Evolutionary conservation across 2,113 vertebrate species (phyloP).

Genomic region (Caranx melampygus): DNA sequence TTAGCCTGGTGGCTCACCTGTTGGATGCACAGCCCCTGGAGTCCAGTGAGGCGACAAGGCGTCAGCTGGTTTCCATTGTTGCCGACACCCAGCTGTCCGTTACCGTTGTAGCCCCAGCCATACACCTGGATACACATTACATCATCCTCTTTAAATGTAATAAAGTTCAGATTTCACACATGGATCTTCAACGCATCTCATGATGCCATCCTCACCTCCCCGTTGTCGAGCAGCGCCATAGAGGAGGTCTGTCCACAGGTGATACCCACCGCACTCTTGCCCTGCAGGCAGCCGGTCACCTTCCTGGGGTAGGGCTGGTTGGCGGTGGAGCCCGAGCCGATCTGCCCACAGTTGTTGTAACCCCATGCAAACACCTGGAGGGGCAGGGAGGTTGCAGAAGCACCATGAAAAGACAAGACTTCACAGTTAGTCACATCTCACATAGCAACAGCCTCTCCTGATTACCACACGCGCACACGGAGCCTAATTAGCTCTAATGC

Average conservation of each 20-base stretch:
- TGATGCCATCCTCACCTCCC: constrained; percentile 85
- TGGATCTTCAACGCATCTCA: too few relatives aligned
- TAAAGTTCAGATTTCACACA: background rate
- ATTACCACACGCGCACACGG: constrained; percentile 1
- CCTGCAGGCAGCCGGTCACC: constrained; percentile 89
- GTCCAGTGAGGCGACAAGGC: constrained; percentile 84
- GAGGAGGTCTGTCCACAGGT: constrained; percentile 94
- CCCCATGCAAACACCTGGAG: constrained; percentile 94
- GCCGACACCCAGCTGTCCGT: constrained; percentile 93
- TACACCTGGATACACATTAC: constrained; percentile 82
- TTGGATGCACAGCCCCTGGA: constrained; percentile 89
- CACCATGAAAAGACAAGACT: background rate
- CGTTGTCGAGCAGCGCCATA: constrained; percentile 91
- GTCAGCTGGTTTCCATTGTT: constrained; percentile 93
- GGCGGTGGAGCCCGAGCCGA: constrained; percentile 94
- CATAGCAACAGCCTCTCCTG: constrained; percentile 2
- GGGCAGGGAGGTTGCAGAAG: background rate
- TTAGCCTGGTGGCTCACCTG: constrained; percentile 82
- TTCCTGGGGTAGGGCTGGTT: constrained; percentile 92
- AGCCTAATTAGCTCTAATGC: constrained; percentile 38
- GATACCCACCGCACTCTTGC: constrained; percentile 87
- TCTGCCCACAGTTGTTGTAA: constrained; percentile 95
- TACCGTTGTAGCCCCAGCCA: constrained; percentile 96
- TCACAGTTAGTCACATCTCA: background rate
- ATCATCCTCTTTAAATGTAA: background rate